phyloP scores from a whole-genome alignment of 2,113 vertebrate species.

The Noctilio leporinus region DNA sequence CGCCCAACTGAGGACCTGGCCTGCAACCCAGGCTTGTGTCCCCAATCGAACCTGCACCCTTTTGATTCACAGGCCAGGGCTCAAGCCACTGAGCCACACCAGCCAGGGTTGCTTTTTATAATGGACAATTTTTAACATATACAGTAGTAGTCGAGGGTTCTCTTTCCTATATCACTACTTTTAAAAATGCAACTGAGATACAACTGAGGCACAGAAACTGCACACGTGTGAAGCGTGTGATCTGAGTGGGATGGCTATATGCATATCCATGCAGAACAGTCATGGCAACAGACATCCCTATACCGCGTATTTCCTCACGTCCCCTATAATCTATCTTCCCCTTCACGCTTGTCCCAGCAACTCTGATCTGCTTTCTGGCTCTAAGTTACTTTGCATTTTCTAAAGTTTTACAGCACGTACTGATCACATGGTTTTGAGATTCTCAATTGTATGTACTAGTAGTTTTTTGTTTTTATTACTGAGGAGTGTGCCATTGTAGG shows the following conservation, averaged over 20 bases:
- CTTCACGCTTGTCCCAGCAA: background rate
- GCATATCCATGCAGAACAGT: background rate
- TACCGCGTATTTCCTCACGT: background rate
- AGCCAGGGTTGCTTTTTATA: background rate
- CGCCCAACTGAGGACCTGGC: too few relatives aligned
- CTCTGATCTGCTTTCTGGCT: background rate
- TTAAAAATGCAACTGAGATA: background rate
- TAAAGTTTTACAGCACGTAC: background rate
- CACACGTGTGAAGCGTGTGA: background rate
- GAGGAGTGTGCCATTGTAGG: background rate
- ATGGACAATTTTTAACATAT: background rate
- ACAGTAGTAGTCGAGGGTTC: background rate
- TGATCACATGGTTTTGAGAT: background rate
- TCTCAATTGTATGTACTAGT: background rate
- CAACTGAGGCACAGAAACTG: background rate
- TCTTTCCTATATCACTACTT: background rate
- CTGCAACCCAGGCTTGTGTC: too few relatives aligned
- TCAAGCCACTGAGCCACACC: too few relatives aligned
- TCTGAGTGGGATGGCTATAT: background rate
- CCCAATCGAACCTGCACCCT: too few relatives aligned
- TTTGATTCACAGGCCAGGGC: too few relatives aligned
- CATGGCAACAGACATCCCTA: background rate
- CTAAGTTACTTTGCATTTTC: background rate
- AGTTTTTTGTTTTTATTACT: background rate
- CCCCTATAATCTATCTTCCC: background rate